Base-by-base conservation (phyloP, 2,113 vertebrate genomes). In the Vanacampus margaritifer region DNA sequence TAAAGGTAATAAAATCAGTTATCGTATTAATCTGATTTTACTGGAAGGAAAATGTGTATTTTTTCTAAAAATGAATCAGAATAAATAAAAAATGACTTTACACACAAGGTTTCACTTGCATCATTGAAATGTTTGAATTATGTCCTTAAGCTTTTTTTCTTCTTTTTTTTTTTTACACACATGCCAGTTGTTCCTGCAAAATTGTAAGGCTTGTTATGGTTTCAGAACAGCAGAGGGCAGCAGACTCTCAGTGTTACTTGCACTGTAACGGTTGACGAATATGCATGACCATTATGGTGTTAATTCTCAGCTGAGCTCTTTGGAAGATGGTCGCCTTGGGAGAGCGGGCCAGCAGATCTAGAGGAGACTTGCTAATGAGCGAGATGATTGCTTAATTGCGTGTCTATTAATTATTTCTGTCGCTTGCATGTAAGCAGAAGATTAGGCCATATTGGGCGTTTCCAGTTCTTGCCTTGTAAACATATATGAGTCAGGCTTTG, bases 61-160 rank as follows among this genome's bases (percentile, higher is more conserved):
- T 90, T 91, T 91, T 91, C 86, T 89, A 85, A 89, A 90, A 81
- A 86, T 86, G 81, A 88, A 84, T 87, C 73, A 71, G 45, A 84
- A 86, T 85, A 71, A 91, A 89, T 89, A 87, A 87, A n/a, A 91
- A 74, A 60, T 69, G 74, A 85, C 72, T 88, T 86, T 83, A 73
- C 79, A 79, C 61, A 76, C 43, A 51, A 19, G 45, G 4, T 17
- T 23, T n/a, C 21, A n/a, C 23, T 51, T 21, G 9, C 21, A 50
- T 50, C 9, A 50, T 50, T 9, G 19, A 23, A 39, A n/a, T n/a
- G 48, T 10, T 50, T 21, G 19, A n/a, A 50, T n/a, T 45, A 50
- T n/a, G 46, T 21, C 46, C 21, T n/a, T 8, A 50, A 50, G 19
- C 46, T 2, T n/a, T 13, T 10, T 41, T 41, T 41, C 39, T 41